Conservation (phyloP, 2,888 invertebrate species). For the Hypomecis punctinalis region DNA sequence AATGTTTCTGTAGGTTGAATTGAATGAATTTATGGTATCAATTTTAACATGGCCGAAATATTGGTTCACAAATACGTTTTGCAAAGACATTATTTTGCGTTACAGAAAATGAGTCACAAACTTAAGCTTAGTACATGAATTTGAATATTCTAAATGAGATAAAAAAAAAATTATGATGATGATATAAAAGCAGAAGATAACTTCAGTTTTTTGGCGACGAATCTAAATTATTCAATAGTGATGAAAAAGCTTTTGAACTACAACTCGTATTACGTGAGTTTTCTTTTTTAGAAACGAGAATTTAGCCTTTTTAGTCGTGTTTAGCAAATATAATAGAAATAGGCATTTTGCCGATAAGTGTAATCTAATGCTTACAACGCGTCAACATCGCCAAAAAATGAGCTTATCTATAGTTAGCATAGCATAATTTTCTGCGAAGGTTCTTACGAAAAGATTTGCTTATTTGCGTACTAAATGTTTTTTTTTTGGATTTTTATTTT, state of each 20-base stretch:
- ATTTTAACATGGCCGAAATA: no score
- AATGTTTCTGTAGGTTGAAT: no score
- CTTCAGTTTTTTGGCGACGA: constrained; percentile 31
- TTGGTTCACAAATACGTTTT: no score
- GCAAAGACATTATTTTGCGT: constrained; percentile 14
- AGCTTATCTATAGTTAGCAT: constrained; percentile 28
- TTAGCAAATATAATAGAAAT: background rate
- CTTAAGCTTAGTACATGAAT: constrained; percentile 11
- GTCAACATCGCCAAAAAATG: constrained; percentile 20
- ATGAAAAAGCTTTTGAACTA: background rate
- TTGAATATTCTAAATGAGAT: constrained; percentile 13
- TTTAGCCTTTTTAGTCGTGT: background rate
- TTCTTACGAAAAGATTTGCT: constrained; percentile 25
- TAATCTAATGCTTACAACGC: background rate
- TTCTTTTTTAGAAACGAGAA: background rate
- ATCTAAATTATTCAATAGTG: background rate
- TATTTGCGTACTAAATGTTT: constrained; percentile 17
- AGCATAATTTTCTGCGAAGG: constrained; percentile 18
- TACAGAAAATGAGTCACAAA: constrained; percentile 58
- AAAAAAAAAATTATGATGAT: constrained; percentile 31
- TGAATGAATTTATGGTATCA: no score
- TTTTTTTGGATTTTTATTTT: constrained; percentile 33
- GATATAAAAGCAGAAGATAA: constrained; percentile 37
- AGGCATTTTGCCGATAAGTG: background rate
- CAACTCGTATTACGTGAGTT: background rate